A percentile compares a stretch with the other conserved stretches of the same genome.
Conservation (phyloP, 2,888 invertebrate species). For the Agonopterix subpropinquella region DNA sequence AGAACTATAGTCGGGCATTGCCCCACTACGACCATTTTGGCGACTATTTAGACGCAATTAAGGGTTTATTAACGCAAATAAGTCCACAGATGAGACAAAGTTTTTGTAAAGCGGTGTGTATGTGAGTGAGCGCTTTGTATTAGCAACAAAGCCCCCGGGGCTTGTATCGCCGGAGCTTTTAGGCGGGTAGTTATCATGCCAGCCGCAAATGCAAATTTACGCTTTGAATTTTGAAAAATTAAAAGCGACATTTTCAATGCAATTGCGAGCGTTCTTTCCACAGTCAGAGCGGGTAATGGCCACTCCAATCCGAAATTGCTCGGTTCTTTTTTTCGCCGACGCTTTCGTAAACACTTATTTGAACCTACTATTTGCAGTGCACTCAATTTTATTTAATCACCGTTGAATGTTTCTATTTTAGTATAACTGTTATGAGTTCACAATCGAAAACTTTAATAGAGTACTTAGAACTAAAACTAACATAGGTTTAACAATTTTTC, state of each 20-base stretch:
- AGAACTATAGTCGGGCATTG: too few relatives aligned
- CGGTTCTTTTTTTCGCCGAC: conserved; percentile 45
- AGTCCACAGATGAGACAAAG: conserved; percentile 35
- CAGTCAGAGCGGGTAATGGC: conserved; percentile 66
- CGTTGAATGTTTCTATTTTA: conserved; percentile 17
- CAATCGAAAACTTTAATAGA: too few relatives aligned
- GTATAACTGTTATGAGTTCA: background rate
- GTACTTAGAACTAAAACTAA: too few relatives aligned
- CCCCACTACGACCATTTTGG: too few relatives aligned
- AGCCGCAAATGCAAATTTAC: conserved; percentile 64
- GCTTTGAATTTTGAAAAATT: conserved; percentile 71
- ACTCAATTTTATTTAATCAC: conserved; percentile 33
- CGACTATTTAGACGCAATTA: background rate
- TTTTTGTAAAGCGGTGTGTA: conserved; percentile 51
- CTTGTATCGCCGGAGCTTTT: conserved; percentile 60
- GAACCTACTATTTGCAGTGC: conserved; percentile 35
- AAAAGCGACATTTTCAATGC: conserved; percentile 70
- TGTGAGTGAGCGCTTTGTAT: conserved; percentile 60
- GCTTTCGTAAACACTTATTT: conserved; percentile 61
- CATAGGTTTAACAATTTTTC: too few relatives aligned
- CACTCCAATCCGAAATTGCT: conserved; percentile 65
- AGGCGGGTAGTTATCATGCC: conserved; percentile 62
- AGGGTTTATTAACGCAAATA: conserved; percentile 1
- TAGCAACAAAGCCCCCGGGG: conserved; percentile 57
- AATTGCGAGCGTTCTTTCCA: conserved; percentile 62